A percentile compares a stretch with the other conserved stretches of the same genome.
Evolutionary conservation across 1,140 invertebrate species (phyloP).

Genomic region (Drosophila pseudoananassae): DNA sequence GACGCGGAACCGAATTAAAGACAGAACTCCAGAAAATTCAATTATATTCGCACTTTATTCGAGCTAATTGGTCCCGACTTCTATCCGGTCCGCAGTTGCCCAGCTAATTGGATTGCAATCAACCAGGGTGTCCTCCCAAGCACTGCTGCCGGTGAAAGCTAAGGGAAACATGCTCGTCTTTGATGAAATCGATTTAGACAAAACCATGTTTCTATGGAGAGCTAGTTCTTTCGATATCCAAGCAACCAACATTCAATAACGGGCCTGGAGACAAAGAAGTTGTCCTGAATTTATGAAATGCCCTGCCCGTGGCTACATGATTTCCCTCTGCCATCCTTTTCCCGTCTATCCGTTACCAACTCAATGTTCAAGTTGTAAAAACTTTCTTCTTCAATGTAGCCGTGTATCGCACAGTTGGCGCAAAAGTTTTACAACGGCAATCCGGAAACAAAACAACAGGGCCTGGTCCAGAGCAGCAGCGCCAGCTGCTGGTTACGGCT

Average conservation of each 20-base stretch:
- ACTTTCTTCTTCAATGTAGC: conserved; percentile 43
- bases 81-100: conserved; percentile 3
- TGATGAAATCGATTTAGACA: conserved; percentile 21
- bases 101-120: conserved; percentile 59
- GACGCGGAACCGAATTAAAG: conserved; percentile 27
- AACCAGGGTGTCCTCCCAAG: conserved; percentile 24
- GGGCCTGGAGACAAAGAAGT: neutral
- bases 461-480: conserved; percentile 10
- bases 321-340: neutral
- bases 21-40: conserved; percentile 32
- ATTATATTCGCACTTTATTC: conserved; percentile 60
- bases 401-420: conserved; percentile 57
- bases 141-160: conserved; percentile 2
- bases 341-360: conserved; percentile 29
- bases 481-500: conserved; percentile 47
- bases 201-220: neutral
- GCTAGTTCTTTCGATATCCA: conserved; percentile 22
- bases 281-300: conserved; percentile 2
- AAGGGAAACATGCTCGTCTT: conserved; percentile 12
- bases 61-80: conserved; percentile 59
- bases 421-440: conserved; percentile 67
- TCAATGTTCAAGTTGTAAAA: conserved; percentile 39
- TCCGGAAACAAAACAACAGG: conserved; percentile 33
- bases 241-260: conserved; percentile 26
- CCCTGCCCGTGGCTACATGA: conserved; percentile 14